A percentile compares a stretch with the other conserved stretches of the same genome.
Conservation (phyloP, 1,140 invertebrate genomes). For the Archivesica marissinica region DNA sequence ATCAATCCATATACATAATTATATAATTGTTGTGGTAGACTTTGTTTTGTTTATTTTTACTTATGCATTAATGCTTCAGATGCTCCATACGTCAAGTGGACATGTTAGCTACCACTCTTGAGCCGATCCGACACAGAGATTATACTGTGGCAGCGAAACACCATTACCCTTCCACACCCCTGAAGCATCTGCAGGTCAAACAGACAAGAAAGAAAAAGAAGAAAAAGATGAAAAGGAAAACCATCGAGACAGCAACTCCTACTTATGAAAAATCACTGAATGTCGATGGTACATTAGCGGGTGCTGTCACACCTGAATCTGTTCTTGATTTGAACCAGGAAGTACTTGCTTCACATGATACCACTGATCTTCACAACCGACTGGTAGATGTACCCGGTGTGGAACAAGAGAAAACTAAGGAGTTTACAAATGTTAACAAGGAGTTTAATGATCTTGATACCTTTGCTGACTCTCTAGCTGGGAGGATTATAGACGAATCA, state of each 20-base stretch:
- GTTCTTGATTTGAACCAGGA: slow-evolving; percentile 15
- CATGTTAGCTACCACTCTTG: slow-evolving; percentile 78
- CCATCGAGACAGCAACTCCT: background rate
- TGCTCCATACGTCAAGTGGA: slow-evolving; percentile 76
- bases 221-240: slow-evolving; percentile 41
- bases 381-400: background rate
- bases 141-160: slow-evolving; percentile 70
- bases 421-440: background rate
- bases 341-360: slow-evolving; percentile 11
- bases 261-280: slow-evolving; percentile 5
- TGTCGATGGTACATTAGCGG: slow-evolving; percentile 43
- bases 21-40: too few species aligned
- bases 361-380: background rate
- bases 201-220: slow-evolving; percentile 45
- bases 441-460: slow-evolving; percentile 25
- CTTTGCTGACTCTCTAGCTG: slow-evolving; percentile 45
- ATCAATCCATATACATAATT: too few species aligned
- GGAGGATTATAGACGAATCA: slow-evolving; percentile 44
- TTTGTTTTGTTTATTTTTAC: too few species aligned
- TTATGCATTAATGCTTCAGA: too few species aligned
- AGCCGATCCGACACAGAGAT: slow-evolving; percentile 80
- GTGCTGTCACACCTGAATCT: slow-evolving; percentile 40
- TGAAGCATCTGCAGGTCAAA: slow-evolving; percentile 61
- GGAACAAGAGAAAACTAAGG: slow-evolving; percentile 34
- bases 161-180: slow-evolving; percentile 72